These are phyloP conservation scores for Drosophila rellima DNA, from an alignment of 2,888 invertebrate species.

Conservation along the genomic window DNA sequence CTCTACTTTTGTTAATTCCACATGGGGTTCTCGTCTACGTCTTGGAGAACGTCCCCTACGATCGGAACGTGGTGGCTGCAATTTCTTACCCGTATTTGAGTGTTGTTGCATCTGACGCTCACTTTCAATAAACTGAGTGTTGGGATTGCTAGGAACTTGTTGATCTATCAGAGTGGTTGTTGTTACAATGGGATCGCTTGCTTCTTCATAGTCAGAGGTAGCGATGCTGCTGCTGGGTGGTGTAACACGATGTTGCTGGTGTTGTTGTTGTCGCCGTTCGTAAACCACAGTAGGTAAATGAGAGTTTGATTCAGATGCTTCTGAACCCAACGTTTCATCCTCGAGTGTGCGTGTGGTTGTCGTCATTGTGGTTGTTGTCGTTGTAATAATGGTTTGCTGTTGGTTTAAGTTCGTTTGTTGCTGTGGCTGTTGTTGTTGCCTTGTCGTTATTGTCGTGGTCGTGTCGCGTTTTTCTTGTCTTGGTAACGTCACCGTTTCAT, in stretches of 20 bases:
- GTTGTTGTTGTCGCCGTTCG: conserved; percentile 28
- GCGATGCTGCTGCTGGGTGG: conserved; percentile 26
- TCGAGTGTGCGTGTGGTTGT: conserved; percentile 56
- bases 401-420: conserved; percentile 42
- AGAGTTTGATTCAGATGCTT: conserved; percentile 26
- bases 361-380: conserved; percentile 41
- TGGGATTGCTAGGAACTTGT: conserved; percentile 56
- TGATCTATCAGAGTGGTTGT: conserved; percentile 33
- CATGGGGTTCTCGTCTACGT: conserved; percentile 62
- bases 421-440: conserved; percentile 47
- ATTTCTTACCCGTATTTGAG: conserved; percentile 55
- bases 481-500: conserved; percentile 61
- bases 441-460: conserved; percentile 38
- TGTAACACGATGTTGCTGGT: conserved; percentile 5
- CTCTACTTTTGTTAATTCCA: conserved; percentile 28
- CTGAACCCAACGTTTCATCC: conserved; percentile 20
- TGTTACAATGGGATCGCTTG: conserved; percentile 26
- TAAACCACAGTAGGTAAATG: conserved; percentile 48
- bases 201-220: conserved; percentile 33
- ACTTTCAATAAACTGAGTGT: conserved; percentile 59
- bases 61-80: conserved; percentile 65
- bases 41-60: conserved; percentile 82
- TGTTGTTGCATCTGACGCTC: conserved; percentile 54
- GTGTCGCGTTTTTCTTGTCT: conserved; percentile 46
- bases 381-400: conserved; percentile 41